Conservation (phyloP, 1,140 invertebrate species). For the Drosophila sturtevanti region DNA sequence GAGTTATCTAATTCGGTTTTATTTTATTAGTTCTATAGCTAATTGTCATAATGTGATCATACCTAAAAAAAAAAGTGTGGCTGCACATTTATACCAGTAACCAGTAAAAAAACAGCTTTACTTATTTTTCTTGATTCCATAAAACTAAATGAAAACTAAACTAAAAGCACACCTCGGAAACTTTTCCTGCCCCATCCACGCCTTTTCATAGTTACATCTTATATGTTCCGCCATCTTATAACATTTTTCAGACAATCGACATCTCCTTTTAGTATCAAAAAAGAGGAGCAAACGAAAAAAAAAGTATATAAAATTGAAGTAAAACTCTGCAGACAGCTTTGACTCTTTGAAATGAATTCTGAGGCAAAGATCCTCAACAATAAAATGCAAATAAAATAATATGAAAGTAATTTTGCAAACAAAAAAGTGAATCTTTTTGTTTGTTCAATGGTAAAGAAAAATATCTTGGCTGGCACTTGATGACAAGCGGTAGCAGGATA, state of each 20-base stretch:
- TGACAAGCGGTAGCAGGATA: constrained; percentile 25
- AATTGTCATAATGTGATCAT: no score
- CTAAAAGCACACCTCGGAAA: constrained; percentile 24
- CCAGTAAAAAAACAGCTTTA: no score
- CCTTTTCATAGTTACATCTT: constrained; percentile 13
- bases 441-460: constrained; percentile 21
- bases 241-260: constrained; percentile 51
- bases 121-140: no score
- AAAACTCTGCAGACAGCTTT: constrained; percentile 46
- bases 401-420: constrained; percentile 65
- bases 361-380: constrained; percentile 37
- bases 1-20: no score
- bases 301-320: constrained; percentile 14
- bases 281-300: not conserved
- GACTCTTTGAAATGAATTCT: constrained; percentile 33
- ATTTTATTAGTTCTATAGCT: no score
- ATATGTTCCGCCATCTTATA: constrained; percentile 26
- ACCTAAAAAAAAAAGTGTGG: not conserved
- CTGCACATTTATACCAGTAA: not conserved
- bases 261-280: constrained; percentile 11
- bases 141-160: not conserved
- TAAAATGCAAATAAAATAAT: constrained; percentile 77
- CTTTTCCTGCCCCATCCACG: not conserved
- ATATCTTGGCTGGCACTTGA: constrained; percentile 31
- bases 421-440: constrained; percentile 30